Evolutionary conservation across 2,888 invertebrate genomes (phyloP).

Genomic region (Monochamus alternatus): DNA sequence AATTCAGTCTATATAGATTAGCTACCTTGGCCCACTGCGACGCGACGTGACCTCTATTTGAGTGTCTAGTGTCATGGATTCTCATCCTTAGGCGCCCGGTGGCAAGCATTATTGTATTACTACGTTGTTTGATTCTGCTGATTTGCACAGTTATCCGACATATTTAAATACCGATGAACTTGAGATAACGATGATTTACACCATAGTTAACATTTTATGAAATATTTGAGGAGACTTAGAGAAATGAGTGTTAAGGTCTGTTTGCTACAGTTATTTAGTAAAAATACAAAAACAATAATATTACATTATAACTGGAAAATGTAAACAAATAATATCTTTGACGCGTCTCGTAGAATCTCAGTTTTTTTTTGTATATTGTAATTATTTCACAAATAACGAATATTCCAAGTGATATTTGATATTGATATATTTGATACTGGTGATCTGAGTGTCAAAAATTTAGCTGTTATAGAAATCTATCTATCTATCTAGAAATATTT

Average conservation of each 20-base stretch:
- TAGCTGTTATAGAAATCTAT: too few species aligned
- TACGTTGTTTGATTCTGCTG: conserved; percentile 31
- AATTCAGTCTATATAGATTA: conserved; percentile 18
- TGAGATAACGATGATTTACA: conserved; percentile 43
- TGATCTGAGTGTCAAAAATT: too few species aligned
- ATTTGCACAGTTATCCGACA: conserved; percentile 40
- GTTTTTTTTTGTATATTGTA: too few species aligned
- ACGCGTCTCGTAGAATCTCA: not conserved
- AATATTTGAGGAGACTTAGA: conserved; percentile 18
- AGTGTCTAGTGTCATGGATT: conserved; percentile 22
- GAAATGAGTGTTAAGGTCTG: conserved; percentile 8
- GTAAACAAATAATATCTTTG: not conserved
- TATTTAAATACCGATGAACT: conserved; percentile 43
- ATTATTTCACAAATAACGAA: too few species aligned
- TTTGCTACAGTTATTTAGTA: not conserved
- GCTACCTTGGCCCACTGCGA: conserved; percentile 35
- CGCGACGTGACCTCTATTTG: conserved; percentile 27
- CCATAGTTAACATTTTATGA: conserved; percentile 13
- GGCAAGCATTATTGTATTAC: conserved; percentile 13
- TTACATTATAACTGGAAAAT: not conserved
- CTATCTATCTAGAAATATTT: too few species aligned
- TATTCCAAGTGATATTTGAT: too few species aligned
- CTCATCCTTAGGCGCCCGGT: conserved; percentile 30
- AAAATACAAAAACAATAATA: not conserved
- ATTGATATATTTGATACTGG: too few species aligned